A percentile compares a stretch with the other conserved stretches of the same genome.
Evolutionary conservation across 2,797 vertebrate genomes (phyloP).

Genomic region (Pangasius krempfi): DNA sequence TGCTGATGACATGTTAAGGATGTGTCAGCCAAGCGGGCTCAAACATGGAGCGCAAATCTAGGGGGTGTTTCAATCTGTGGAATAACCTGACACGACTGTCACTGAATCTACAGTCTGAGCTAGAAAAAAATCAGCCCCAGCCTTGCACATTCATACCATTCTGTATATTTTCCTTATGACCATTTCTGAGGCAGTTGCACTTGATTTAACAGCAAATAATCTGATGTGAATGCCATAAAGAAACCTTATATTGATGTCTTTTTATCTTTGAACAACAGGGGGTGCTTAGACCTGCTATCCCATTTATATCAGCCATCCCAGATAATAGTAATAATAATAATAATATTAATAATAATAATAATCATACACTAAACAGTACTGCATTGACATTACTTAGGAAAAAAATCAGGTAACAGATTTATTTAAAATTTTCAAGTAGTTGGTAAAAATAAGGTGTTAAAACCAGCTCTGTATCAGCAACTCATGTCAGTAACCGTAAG

Average conservation of each 20-base stretch:
- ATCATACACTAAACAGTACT: background rate
- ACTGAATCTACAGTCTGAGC: background rate
- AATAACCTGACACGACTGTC: background rate
- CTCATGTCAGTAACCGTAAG: background rate
- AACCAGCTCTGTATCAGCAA: background rate
- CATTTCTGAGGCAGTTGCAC: background rate
- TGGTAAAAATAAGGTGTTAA: background rate
- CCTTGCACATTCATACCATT: background rate
- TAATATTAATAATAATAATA: too few relatives aligned
- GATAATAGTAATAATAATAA: too few relatives aligned
- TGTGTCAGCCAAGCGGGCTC: conserved; percentile 1
- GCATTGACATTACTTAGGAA: background rate
- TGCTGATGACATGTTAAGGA: conserved; percentile 2
- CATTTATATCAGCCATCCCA: background rate
- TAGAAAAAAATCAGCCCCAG: background rate
- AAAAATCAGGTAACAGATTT: background rate
- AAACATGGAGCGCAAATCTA: background rate
- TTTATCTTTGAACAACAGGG: background rate
- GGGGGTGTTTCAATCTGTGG: background rate
- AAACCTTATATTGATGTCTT: background rate
- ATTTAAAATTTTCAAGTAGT: background rate
- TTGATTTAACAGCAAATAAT: background rate
- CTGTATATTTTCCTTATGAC: background rate
- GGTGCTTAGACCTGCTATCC: background rate
- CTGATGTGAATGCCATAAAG: background rate